A percentile compares a stretch with the other conserved stretches of the same genome.
Conservation (phyloP, 2,888 invertebrate species). For the Parapristionchus giblindavisi region DNA sequence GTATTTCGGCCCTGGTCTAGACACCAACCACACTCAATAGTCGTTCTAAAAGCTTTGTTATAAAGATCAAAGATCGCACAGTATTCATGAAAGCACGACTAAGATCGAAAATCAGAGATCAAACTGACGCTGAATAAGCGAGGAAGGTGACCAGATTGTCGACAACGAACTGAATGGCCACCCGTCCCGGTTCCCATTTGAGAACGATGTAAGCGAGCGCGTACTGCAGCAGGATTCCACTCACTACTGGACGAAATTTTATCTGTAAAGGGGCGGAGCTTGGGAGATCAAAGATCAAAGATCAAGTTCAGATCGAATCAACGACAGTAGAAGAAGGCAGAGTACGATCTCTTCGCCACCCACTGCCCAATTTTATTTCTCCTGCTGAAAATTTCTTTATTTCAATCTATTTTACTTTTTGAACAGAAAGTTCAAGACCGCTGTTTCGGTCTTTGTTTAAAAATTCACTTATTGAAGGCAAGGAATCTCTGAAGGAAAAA, state of each 20-base stretch:
- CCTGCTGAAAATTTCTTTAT: too few relatives aligned
- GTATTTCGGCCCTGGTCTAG: too few relatives aligned
- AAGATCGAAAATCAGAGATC: background rate
- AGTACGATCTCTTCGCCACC: too few relatives aligned
- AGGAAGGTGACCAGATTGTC: constrained; percentile 81
- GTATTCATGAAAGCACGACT: too few relatives aligned
- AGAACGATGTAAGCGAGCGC: constrained; percentile 84
- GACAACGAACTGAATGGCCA: constrained; percentile 82
- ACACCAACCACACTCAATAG: too few relatives aligned
- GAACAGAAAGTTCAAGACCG: too few relatives aligned
- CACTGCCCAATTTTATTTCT: too few relatives aligned
- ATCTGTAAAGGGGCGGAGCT: constrained; percentile 60
- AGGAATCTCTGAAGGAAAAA: too few relatives aligned
- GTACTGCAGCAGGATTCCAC: constrained; percentile 84
- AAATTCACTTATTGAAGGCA: too few relatives aligned
- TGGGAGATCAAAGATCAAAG: constrained; percentile 3
- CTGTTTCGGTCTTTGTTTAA: too few relatives aligned
- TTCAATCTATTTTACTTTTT: too few relatives aligned
- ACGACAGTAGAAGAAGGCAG: too few relatives aligned
- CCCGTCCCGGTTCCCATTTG: constrained; percentile 77
- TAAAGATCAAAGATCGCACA: background rate
- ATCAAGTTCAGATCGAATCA: background rate
- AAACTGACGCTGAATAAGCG: constrained; percentile 78
- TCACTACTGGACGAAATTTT: constrained; percentile 81
- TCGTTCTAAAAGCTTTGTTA: background rate